phyloP scores from a whole-genome alignment of 2,888 invertebrate genomes.

The Leptura quadrifasciata region DNA sequence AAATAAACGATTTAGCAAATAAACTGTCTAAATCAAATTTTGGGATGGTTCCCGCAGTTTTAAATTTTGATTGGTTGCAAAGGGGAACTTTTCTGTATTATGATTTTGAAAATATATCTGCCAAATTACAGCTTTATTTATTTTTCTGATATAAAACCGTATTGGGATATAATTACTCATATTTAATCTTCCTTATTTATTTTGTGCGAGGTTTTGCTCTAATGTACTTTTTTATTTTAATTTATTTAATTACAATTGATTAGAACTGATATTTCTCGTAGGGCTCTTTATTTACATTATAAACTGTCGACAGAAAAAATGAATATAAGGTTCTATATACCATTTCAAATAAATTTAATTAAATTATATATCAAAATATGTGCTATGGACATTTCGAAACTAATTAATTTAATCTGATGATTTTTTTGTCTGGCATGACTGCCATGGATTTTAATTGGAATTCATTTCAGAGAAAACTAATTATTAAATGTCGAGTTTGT shows the following conservation, averaged over 20 bases:
- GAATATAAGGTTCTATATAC: background rate
- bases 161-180: too few species aligned
- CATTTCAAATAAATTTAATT: constrained; percentile 30
- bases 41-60: too few species aligned
- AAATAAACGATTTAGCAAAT: too few species aligned
- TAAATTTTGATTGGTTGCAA: too few species aligned
- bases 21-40: too few species aligned
- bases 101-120: too few species aligned
- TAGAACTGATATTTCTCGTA: background rate
- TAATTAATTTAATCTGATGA: constrained; percentile 44
- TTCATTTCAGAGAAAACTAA: constrained; percentile 67
- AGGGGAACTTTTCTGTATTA: too few species aligned
- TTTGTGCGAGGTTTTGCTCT: too few species aligned
- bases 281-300: background rate
- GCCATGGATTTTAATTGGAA: constrained; percentile 61
- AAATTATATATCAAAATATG: constrained; percentile 30
- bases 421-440: constrained; percentile 36
- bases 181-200: too few species aligned
- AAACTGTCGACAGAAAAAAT: background rate
- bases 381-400: constrained; percentile 27
- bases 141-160: too few species aligned
- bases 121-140: too few species aligned
- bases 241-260: background rate
- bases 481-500: constrained; percentile 67
- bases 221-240: background rate